Conservation (phyloP, 1,140 invertebrate genomes). For the Drosophila tropicalis region DNA sequence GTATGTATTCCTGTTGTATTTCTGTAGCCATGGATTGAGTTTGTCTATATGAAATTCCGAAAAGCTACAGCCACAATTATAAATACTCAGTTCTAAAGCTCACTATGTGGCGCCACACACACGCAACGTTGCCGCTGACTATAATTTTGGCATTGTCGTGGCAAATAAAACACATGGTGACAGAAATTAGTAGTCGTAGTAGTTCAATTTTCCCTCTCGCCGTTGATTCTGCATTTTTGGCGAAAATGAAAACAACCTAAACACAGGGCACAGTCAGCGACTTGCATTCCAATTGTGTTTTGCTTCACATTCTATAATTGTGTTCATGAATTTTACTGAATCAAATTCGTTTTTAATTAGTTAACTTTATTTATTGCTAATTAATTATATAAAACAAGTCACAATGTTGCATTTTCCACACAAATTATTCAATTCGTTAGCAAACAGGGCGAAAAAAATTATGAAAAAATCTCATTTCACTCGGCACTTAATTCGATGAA, state of each 20-base stretch:
- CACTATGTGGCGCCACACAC: constrained; percentile 8
- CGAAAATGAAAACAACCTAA: too few relatives aligned
- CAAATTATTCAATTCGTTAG: too few relatives aligned
- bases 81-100: constrained; percentile 7
- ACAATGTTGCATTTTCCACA: not conserved
- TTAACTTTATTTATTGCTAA: constrained; percentile 1
- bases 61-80: constrained; percentile 2
- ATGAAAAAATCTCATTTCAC: not conserved
- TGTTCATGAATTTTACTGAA: not conserved
- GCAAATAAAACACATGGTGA: not conserved
- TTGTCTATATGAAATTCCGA: not conserved
- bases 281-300: not conserved
- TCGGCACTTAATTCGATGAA: not conserved
- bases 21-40: constrained; percentile 4
- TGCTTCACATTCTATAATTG: not conserved
- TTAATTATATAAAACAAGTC: not conserved
- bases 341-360: constrained; percentile 1
- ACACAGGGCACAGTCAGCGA: too few relatives aligned
- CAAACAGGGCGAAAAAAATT: not conserved
- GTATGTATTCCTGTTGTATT: constrained; percentile 11
- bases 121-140: not conserved
- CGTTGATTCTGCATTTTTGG: too few relatives aligned
- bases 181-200: not conserved
- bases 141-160: constrained; percentile 1
- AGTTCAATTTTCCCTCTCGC: too few relatives aligned